Conservation (phyloP, 92 coral and sea anemone genomes). For the Pocillopora grandis region DNA sequence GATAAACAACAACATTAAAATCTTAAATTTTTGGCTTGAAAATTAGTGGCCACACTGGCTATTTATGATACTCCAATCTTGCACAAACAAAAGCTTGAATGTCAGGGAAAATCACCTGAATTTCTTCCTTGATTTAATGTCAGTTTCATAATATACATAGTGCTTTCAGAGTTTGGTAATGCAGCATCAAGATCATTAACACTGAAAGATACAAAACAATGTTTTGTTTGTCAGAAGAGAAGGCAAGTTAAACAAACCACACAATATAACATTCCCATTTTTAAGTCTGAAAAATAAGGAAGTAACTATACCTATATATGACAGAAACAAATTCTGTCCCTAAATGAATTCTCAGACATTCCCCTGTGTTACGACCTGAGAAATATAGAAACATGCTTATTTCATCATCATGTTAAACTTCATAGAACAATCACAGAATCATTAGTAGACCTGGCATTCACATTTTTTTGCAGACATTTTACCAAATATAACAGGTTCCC, state of each 20-base stretch:
- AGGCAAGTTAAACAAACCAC: not conserved
- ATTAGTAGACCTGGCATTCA: no score
- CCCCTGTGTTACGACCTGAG: conserved; percentile 63
- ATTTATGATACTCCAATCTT: not conserved
- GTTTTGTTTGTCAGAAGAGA: not conserved
- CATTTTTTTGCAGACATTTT: not conserved
- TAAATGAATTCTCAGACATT: conserved; percentile 71
- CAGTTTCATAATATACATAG: conserved; percentile 52
- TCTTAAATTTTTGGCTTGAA: not conserved
- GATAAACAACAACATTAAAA: not conserved
- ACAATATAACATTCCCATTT: not conserved
- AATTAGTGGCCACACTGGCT: not conserved
- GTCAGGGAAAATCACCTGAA: conserved; percentile 39
- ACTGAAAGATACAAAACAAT: conserved; percentile 45
- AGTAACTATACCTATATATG: conserved; percentile 66
- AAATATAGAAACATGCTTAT: not conserved
- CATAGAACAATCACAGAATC: not conserved
- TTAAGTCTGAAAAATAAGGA: no score
- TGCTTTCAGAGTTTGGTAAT: conserved; percentile 67
- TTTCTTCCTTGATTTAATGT: conserved; percentile 21
- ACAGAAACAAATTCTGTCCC: conserved; percentile 82
- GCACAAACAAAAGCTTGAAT: no score
- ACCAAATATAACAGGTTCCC: conserved; percentile 93
- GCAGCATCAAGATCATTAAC: conserved; percentile 79
- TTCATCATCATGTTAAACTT: not conserved